Conservation (phyloP, 2,888 invertebrate genomes). For the Abrostola triplasia region DNA sequence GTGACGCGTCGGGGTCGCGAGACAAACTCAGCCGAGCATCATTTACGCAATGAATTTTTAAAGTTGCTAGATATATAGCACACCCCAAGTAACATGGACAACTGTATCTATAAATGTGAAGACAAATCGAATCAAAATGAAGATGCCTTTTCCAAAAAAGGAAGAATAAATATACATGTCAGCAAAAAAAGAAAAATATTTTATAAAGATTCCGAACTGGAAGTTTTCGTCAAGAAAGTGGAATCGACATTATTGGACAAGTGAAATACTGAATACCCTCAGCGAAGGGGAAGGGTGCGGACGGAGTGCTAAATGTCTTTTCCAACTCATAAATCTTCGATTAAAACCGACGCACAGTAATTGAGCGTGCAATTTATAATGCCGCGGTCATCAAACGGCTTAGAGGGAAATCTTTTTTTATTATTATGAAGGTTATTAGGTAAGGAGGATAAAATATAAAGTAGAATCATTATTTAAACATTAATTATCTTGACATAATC, state of each 20-base stretch:
- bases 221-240: slow-evolving; percentile 29
- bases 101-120: too few relatives aligned
- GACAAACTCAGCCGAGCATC: too few relatives aligned
- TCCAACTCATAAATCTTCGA: slow-evolving; percentile 70
- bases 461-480: too few relatives aligned
- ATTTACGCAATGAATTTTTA: too few relatives aligned
- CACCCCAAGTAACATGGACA: too few relatives aligned
- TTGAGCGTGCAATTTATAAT: slow-evolving; percentile 63
- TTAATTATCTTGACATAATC: too few relatives aligned
- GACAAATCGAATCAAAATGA: not conserved
- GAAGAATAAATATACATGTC: slow-evolving; percentile 15
- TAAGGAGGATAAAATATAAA: too few relatives aligned
- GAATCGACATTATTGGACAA: slow-evolving; percentile 50
- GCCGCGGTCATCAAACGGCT: slow-evolving; percentile 32
- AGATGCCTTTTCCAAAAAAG: slow-evolving; percentile 20
- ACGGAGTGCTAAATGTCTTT: slow-evolving; percentile 71
- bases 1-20: too few relatives aligned
- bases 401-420: slow-evolving; percentile 18
- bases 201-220: slow-evolving; percentile 19
- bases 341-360: slow-evolving; percentile 62
- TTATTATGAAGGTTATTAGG: not conserved
- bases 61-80: too few relatives aligned
- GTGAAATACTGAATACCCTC: slow-evolving; percentile 64
- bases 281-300: slow-evolving; percentile 62
- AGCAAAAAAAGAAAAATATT: slow-evolving; percentile 7